Evolutionary conservation across 2,888 invertebrate genomes (phyloP).

Genomic region (Eucera pruinosa): DNA sequence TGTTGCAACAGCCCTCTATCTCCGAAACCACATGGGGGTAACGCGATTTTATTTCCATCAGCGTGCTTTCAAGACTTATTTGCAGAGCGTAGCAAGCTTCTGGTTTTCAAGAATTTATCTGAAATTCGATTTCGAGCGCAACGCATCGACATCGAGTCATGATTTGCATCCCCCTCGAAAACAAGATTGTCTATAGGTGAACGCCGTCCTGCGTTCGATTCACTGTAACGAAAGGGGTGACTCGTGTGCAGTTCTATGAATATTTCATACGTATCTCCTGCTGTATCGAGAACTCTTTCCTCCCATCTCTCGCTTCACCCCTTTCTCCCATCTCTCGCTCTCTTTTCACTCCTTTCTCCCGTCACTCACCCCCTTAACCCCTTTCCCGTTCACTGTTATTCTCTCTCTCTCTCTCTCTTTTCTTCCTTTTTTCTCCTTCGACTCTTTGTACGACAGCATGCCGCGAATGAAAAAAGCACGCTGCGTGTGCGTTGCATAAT

Average conservation of each 20-base stretch:
- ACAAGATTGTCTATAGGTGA: conserved; percentile 47
- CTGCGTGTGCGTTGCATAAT: conserved; percentile 31
- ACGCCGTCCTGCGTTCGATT: conserved; percentile 34
- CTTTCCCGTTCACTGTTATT: not conserved
- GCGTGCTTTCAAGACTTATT: conserved; percentile 21
- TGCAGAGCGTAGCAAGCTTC: not conserved
- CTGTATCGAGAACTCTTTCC: conserved; percentile 56
- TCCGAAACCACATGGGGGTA: not conserved
- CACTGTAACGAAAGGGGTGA: conserved; percentile 50
- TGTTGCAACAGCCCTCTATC: not conserved
- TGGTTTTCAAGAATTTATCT: conserved; percentile 43
- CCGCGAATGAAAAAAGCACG: conserved; percentile 32
- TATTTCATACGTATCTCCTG: conserved; percentile 60
- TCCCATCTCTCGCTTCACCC: no score
- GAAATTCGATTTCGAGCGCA: conserved; percentile 37
- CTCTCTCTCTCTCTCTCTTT: no score
- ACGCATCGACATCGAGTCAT: not conserved
- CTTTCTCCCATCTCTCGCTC: no score
- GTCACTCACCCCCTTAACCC: no score
- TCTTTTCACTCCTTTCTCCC: no score
- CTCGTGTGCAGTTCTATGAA: conserved; percentile 50
- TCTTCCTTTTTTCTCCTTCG: no score
- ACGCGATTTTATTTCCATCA: conserved; percentile 28
- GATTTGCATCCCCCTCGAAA: conserved; percentile 55
- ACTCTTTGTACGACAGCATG: conserved; percentile 2